Conservation (phyloP, 2,113 vertebrate species). For the Opisthocomus hoazin region DNA sequence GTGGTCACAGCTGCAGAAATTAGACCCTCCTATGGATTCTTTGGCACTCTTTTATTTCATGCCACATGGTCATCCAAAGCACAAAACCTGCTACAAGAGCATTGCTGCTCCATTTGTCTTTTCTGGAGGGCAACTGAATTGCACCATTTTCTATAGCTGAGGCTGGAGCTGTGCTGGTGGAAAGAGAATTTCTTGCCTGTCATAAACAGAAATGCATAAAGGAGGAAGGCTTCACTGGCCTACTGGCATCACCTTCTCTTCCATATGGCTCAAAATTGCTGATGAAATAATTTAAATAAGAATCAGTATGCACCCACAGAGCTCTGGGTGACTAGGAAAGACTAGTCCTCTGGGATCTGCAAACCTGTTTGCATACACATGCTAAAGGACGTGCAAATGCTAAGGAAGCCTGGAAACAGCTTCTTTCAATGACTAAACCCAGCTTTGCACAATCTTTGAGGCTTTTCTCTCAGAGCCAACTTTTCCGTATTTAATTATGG, state of each 20-base stretch:
- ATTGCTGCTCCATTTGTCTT: background rate
- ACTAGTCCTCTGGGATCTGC: no score
- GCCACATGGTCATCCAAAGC: background rate
- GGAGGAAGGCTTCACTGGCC: background rate
- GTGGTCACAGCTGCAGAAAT: background rate
- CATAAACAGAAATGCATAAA: background rate
- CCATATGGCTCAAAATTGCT: background rate
- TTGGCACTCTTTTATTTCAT: background rate
- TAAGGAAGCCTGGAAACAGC: background rate
- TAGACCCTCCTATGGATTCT: background rate
- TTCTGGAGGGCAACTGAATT: background rate
- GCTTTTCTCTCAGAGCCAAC: background rate
- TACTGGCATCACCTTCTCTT: background rate
- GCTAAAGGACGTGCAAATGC: background rate
- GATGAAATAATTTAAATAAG: background rate
- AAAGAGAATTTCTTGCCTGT: background rate
- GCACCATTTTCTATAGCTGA: background rate
- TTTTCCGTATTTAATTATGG: background rate
- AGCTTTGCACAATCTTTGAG: background rate
- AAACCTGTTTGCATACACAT: background rate
- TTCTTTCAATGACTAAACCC: background rate
- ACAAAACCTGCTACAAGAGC: background rate
- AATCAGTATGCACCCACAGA: background rate
- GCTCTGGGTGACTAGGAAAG: background rate
- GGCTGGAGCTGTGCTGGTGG: background rate